phyloP scores from a whole-genome alignment of 2,113 vertebrate genomes.

The Craseonycteris thonglongyai region DNA sequence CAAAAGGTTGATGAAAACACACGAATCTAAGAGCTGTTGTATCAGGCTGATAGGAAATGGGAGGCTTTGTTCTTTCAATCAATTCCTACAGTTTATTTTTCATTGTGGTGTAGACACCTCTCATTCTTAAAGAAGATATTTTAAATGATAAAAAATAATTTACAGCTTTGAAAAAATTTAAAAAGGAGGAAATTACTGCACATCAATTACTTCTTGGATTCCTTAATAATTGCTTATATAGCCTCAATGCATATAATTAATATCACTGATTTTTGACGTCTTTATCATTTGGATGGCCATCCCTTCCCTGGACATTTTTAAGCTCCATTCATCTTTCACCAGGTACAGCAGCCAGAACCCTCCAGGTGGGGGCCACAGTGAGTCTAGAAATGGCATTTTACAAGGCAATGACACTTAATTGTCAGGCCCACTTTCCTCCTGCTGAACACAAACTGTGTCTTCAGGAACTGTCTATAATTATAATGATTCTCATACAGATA shows the following conservation, averaged over 20 bases:
- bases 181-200: neutral
- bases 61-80: neutral
- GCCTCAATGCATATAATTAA: neutral
- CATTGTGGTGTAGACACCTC: neutral
- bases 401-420: neutral
- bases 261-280: neutral
- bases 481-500: neutral
- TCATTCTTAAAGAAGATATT: neutral
- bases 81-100: neutral
- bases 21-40: neutral
- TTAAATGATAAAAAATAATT: neutral
- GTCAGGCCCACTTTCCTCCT: neutral
- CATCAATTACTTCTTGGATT: neutral
- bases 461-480: neutral
- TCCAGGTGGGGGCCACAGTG: neutral
- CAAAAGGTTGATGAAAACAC: neutral
- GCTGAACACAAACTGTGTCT: neutral
- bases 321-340: neutral
- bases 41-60: neutral
- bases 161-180: neutral
- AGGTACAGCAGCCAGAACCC: neutral
- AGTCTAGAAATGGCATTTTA: neutral
- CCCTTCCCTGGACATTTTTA: neutral
- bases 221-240: neutral
- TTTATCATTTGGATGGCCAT: neutral